Base-by-base conservation (phyloP, 2,797 vertebrate species). In the Siniperca scherzeri region DNA sequence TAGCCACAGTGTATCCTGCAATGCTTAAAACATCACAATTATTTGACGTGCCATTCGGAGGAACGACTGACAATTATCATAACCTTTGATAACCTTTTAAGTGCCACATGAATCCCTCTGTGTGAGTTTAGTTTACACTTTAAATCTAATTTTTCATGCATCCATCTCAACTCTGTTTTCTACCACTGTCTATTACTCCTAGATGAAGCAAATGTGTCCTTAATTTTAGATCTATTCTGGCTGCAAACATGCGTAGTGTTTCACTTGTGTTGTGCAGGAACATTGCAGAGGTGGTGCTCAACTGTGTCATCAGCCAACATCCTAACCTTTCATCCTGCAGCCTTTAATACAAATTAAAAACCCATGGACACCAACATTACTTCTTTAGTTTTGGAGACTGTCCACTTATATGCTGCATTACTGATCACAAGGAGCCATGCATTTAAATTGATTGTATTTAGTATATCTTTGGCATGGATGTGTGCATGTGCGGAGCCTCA, bases 1-100 rank as follows among this genome's bases (percentile, higher is more conserved):
- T 33, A 87, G 89, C 80, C 93, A 92, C 75, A 94, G 84, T 57
- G 87, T 93, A 42, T 90, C 95, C 78, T 94, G 84, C 87, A 93
- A 90, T 61, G 94, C 92, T 77, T 96, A 94, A 91, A 61, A 40
- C 71, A 36, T 74, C 71, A 27, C 69, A 55, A 0, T 4, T 10
- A 55, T 59, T 57, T 62, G 53, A 77, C 2, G 79, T 91, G 91
- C 91, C 88, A 85, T 80, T 75, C 60, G 52, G 84, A 87, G 77
- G 73, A 69, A 17, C 13, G 22, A 40, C 70, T 11, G 25, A 78
- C 30, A 53, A 16, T 40, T 42, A 68, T 80, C 64, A 70, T 25
- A 46, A 73, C 60, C 65, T 81, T 59, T 77, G 72, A n/a, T 74
- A 55, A 78, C 79, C 82, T 86, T 89, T 89, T 19, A 93, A 95